These are phyloP conservation scores for Phalanger gymnotis DNA, from an alignment of 2,797 vertebrate genomes.

Conservation along the genomic window DNA sequence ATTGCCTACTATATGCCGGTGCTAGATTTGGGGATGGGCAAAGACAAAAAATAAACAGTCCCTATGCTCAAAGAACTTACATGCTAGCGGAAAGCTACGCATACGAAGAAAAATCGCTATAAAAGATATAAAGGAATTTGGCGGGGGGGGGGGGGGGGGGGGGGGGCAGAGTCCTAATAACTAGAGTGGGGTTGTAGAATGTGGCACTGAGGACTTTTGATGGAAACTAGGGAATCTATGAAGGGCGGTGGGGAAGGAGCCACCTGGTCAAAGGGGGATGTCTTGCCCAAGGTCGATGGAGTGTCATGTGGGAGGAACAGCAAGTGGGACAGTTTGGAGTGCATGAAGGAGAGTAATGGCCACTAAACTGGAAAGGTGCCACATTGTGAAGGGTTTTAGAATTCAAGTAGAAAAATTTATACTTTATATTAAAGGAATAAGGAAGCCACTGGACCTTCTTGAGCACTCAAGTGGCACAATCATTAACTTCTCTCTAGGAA, in stretches of 20 bases:
- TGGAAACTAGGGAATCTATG: background rate
- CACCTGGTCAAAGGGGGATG: too few relatives aligned
- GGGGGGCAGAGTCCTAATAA: background rate
- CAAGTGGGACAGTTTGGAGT: background rate
- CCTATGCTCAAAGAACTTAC: background rate
- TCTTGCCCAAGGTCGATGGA: rapidly evolving
- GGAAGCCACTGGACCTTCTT: background rate
- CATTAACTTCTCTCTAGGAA: background rate
- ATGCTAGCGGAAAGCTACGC: background rate
- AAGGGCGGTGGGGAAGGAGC: background rate
- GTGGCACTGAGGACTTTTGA: background rate
- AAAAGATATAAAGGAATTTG: background rate
- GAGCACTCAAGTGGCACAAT: background rate
- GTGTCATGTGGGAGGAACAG: background rate
- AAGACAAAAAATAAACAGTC: background rate
- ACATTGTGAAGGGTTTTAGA: background rate
- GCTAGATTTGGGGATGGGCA: background rate
- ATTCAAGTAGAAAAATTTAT: background rate
- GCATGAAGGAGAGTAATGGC: background rate
- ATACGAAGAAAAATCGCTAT: background rate
- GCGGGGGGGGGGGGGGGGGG: background rate
- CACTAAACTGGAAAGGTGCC: background rate
- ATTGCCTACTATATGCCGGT: background rate
- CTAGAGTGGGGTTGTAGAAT: background rate
- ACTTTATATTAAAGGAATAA: background rate